Evolutionary conservation across 2,888 invertebrate genomes (phyloP).

Genomic region (Orthosia gothica): DNA sequence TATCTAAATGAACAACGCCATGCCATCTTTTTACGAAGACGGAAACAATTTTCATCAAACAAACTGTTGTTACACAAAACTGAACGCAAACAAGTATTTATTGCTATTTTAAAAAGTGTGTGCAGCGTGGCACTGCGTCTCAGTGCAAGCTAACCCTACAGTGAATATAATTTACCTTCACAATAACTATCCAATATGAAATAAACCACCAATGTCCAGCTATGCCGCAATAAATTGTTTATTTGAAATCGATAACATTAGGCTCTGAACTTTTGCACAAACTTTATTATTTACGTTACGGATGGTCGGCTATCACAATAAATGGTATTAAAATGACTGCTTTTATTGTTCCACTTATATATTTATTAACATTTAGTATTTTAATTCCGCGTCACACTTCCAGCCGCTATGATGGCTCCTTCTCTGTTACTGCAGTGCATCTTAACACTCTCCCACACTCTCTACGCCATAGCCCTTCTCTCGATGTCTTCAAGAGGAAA

Average conservation of each 20-base stretch:
- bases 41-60: too few relatives aligned
- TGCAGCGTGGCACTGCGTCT: neutral
- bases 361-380: constrained; percentile 18
- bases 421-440: too few relatives aligned
- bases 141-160: neutral
- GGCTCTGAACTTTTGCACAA: constrained; percentile 22
- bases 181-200: constrained; percentile 2
- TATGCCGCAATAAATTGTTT: constrained; percentile 25
- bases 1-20: too few relatives aligned
- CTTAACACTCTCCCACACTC: too few relatives aligned
- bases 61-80: too few relatives aligned
- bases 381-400: too few relatives aligned
- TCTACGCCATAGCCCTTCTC: too few relatives aligned
- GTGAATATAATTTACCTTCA: constrained; percentile 2
- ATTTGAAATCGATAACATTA: constrained; percentile 34
- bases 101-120: neutral
- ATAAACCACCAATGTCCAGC: constrained; percentile 10
- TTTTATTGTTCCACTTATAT: constrained; percentile 21
- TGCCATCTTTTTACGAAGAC: too few relatives aligned
- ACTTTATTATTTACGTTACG: constrained; percentile 43
- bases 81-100: too few relatives aligned
- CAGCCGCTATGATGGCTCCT: too few relatives aligned
- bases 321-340: constrained; percentile 40
- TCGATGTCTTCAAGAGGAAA: too few relatives aligned
- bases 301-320: constrained; percentile 33